Base-by-base conservation (phyloP, 2,888 invertebrate genomes). In the Choristoneura rosaceana region DNA sequence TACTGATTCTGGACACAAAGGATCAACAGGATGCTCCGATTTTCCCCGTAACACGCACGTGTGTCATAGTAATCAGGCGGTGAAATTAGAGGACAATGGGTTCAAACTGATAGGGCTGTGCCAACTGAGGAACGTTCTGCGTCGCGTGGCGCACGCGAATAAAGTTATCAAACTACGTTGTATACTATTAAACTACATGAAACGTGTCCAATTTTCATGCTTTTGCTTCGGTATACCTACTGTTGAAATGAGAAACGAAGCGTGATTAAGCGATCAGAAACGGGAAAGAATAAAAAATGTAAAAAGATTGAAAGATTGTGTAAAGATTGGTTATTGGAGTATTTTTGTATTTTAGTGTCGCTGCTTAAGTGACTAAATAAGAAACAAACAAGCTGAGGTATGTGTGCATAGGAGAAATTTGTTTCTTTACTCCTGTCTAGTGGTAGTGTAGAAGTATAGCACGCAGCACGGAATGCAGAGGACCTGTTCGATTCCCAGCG, bases 11-110 rank as follows among this genome's bases (percentile, higher is more conserved):
- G 89, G 81, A 76, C 55, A 79, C 79, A 83, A 82, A 84, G 83
- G 84, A 84, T 79, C 73, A 79, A 84, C 91, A 90, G 92, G 92
- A 91, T 87, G 86, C 77, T 77, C 79, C 84, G 83, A 88, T 82
- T 87, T 87, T 79, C 77, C 80, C 83, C 82, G 82, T 76, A 80
- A 75, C 83, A 88, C 85, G 83, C 86, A 87, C 84, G 83, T 84
- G 81, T 82, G 81, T 82, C 80, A 77, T 76, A 80, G 80, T 84
- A 86, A 87, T 79, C 76, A 75, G 61, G 43, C 74, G 71, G 74
- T 75, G 58, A 76, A 78, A 76, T 76, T 67, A 74, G 73, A 67
- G 84, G 84, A 87, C 84, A 86, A 86, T 82, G 78, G 79, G 75
- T 76, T 69, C 66, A 67, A 80, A 80, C 3, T 84, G 79, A 9